A percentile compares a stretch with the other conserved stretches of the same genome.
Evolutionary conservation across 2,113 vertebrate genomes (phyloP).

Genomic region (Trinectes maculatus): DNA sequence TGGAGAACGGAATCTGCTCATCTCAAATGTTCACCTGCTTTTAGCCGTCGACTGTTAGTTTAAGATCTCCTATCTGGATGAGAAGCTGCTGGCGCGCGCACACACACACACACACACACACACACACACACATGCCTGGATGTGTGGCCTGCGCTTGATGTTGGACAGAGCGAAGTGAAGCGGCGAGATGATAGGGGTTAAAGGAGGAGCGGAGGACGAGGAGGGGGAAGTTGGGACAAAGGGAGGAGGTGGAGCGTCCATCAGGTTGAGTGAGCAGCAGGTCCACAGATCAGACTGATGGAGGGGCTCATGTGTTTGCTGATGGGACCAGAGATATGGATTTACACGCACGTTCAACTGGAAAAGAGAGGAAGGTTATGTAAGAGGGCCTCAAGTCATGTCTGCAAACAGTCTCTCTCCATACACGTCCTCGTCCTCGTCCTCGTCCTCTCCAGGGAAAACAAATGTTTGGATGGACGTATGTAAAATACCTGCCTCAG

Average conservation of each 20-base stretch:
- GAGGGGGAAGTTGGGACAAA: slow-evolving; percentile 13
- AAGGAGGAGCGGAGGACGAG: background rate
- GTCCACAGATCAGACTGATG: slow-evolving; percentile 20
- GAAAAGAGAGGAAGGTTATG: slow-evolving; percentile 16
- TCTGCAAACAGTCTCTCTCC: background rate
- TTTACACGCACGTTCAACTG: slow-evolving; percentile 3
- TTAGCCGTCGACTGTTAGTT: slow-evolving; percentile 56
- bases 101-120: slow-evolving; percentile 22
- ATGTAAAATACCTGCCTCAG: background rate
- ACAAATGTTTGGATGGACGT: too few relatives aligned
- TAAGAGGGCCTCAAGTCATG: slow-evolving; percentile 29
- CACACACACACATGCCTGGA: slow-evolving; percentile 17
- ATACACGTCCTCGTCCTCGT: background rate
- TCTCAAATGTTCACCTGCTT: slow-evolving; percentile 37
- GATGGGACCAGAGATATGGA: slow-evolving; percentile 40
- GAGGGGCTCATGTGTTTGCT: slow-evolving; percentile 37
- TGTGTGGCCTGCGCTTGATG: too few relatives aligned
- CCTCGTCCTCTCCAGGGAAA: too few relatives aligned
- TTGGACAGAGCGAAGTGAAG: too few relatives aligned
- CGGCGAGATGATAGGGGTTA: slow-evolving; percentile 29
- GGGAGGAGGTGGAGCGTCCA: slow-evolving; percentile 5
- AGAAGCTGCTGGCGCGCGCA: slow-evolving; percentile 41
- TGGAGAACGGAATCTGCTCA: slow-evolving; percentile 46
- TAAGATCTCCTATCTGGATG: slow-evolving; percentile 65
- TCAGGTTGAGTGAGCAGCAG: slow-evolving; percentile 21